A percentile compares a stretch with the other conserved stretches of the same genome.
These are phyloP conservation scores for Andricus curvator DNA, from an alignment of 2,888 invertebrate genomes.

Conservation along the genomic window DNA sequence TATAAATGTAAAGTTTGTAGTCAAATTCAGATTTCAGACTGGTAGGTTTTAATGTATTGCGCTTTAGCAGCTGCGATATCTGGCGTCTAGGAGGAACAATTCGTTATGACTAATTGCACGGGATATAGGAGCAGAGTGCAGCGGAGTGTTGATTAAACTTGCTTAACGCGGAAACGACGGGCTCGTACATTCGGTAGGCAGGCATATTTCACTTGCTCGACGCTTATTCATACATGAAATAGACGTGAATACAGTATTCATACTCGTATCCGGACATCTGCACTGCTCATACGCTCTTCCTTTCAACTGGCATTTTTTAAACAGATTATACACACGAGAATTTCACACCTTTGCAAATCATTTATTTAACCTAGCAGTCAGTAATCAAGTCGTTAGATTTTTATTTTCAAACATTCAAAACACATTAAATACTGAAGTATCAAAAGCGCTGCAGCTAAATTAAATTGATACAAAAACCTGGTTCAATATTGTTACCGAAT, in stretches of 20 bases:
- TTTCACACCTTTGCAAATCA: background rate
- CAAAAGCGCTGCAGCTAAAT: too few species aligned
- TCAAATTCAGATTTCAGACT: slow-evolving; percentile 4
- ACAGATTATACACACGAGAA: background rate
- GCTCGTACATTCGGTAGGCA: slow-evolving; percentile 36
- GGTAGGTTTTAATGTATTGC: slow-evolving; percentile 30
- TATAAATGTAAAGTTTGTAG: slow-evolving; percentile 31
- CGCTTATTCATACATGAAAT: slow-evolving; percentile 16
- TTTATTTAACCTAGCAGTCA: background rate
- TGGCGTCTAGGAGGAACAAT: slow-evolving; percentile 47
- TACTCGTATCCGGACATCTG: background rate
- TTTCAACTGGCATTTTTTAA: background rate
- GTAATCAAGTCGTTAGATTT: too few species aligned
- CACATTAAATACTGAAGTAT: too few species aligned
- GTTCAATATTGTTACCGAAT: too few species aligned
- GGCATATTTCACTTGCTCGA: slow-evolving; percentile 32
- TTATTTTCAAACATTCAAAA: too few species aligned
- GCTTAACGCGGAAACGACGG: slow-evolving; percentile 48
- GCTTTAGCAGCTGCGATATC: slow-evolving; percentile 40
- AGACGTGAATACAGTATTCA: slow-evolving; percentile 16
- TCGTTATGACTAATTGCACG: slow-evolving; percentile 58
- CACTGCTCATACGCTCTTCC: background rate
- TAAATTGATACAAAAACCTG: too few species aligned
- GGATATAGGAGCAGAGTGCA: slow-evolving; percentile 48
- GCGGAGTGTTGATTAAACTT: slow-evolving; percentile 54